Base-by-base conservation (phyloP, 2,797 vertebrate genomes). In the Microchirus variegatus region DNA sequence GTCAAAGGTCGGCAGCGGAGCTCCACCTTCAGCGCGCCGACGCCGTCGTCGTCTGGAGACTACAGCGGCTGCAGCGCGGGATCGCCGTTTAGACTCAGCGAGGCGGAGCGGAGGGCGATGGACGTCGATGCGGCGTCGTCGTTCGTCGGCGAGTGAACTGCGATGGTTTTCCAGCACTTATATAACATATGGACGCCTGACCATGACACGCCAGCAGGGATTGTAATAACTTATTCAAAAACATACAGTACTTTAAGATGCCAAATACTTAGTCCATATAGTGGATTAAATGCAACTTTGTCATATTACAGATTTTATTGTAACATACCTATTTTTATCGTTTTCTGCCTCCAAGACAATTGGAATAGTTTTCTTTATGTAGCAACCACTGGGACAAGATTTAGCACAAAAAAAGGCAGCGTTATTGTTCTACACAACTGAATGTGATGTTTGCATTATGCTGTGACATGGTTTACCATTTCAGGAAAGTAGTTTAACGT, bases 91-190 rank as follows among this genome's bases (percentile, higher is more conserved):
- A 93, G 93, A 52, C 93, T 98, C 79, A 96, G 93, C 0, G 96
- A 97, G 70, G 90, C 93, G 0, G 97, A 98, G 75, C 95, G 96
- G 82, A 92, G 86, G 78, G 96, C 96, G 94, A 88, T 96, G 8
- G 96, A 98, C 86, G 87, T 98, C 1, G 88, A 91, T 53, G 70
- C 91, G 50, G 68, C 85, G 42, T 94, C 95, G 0, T 87, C 92
- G 14, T 94, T 91, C 78, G 93, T 93, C 64, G 81, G 87, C 10
- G 85, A 90, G 16, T 80, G 84, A 48, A 53, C 45, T 4, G 48
- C 5, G 40, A 17, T 38, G n/a, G 9, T 49, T 52, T 52, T 62
- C 47, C 35, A 45, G 22, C 9, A 26, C 15, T 22, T 22, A 40
- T 17, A 58, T 18, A 31, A 31, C 31, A 31, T 22, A 3, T 22